Conservation (phyloP, 2,888 invertebrate species). For the Tipula vernalis region DNA sequence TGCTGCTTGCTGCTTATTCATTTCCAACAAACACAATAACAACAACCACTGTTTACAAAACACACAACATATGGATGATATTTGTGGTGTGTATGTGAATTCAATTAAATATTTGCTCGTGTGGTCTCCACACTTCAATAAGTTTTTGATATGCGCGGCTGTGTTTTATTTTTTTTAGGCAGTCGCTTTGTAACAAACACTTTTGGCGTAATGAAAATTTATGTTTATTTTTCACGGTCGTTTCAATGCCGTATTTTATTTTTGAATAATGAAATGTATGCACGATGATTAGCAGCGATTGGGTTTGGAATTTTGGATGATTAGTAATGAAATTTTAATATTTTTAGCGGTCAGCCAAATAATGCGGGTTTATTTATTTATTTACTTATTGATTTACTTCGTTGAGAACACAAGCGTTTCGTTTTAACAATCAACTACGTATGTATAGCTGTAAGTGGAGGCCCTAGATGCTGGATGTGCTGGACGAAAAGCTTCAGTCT, state of each 20-base stretch:
- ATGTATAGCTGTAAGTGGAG: no score
- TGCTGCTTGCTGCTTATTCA: neutral
- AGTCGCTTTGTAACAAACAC: neutral
- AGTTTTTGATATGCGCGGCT: neutral
- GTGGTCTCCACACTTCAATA: neutral
- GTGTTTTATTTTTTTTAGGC: neutral
- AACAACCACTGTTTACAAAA: neutral
- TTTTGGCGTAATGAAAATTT: neutral
- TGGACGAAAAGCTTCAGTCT: no score
- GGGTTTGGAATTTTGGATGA: no score
- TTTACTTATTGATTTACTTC: no score
- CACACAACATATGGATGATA: neutral
- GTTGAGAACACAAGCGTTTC: no score
- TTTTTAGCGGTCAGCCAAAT: no score
- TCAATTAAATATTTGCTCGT: neutral
- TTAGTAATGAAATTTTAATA: no score
- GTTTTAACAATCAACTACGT: no score
- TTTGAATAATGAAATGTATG: neutral
- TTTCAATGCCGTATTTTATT: neutral
- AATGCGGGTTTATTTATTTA: no score
- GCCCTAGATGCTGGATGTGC: no score
- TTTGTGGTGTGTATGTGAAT: neutral
- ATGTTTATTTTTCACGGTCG: neutral
- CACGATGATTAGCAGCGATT: no score
- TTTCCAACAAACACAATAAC: slow-evolving; percentile 12